A percentile compares a stretch with the other conserved stretches of the same genome.
phyloP scores from a whole-genome alignment of 2,888 invertebrate genomes.

The Lithophane socia region DNA sequence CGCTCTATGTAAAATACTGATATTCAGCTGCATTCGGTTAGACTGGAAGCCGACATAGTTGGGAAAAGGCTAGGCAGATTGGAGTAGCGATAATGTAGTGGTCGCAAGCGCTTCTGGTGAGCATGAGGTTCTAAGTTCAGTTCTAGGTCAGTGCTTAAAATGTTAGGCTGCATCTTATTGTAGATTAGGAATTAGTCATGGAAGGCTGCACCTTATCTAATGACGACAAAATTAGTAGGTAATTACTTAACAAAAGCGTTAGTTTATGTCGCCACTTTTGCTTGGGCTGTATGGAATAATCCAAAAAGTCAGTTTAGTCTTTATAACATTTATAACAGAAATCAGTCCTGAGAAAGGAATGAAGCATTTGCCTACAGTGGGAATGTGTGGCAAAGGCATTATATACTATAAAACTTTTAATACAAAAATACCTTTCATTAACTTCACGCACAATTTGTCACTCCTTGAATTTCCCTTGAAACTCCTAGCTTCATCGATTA shows the following conservation, averaged over 20 bases:
- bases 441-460: conserved; percentile 56
- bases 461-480: conserved; percentile 49
- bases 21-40: too few relatives aligned
- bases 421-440: conserved; percentile 44
- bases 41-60: too few relatives aligned
- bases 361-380: background rate
- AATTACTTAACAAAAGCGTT: too few relatives aligned
- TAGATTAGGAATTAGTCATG: background rate
- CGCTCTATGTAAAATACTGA: too few relatives aligned
- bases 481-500: conserved; percentile 54
- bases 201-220: background rate
- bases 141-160: background rate
- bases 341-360: background rate
- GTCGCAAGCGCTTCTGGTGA: background rate
- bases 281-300: background rate
- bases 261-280: background rate
- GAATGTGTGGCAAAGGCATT: too few relatives aligned
- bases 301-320: background rate
- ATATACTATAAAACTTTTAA: conserved; percentile 7
- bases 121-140: background rate
- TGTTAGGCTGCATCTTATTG: background rate
- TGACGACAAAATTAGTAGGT: background rate
- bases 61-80: too few relatives aligned
- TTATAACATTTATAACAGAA: background rate
- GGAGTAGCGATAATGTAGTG: background rate